These are phyloP conservation scores for Eptesicus fuscus DNA, from an alignment of 2,113 vertebrate species.

Conservation along the genomic window DNA sequence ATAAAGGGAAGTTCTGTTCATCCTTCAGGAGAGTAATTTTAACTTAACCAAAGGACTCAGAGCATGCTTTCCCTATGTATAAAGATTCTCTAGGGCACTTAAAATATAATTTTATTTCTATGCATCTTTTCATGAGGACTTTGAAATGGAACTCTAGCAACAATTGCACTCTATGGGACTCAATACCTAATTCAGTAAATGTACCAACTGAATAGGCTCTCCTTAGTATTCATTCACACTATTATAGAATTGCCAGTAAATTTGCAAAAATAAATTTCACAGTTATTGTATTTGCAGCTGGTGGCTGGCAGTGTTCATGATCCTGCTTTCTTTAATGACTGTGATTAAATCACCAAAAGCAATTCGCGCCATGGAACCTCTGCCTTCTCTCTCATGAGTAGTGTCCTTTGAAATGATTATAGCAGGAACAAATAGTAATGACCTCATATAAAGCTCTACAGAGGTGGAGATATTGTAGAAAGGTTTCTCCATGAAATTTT, in stretches of 20 bases:
- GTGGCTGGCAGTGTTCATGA: conserved; percentile 7
- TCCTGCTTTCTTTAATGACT: conserved; percentile 48
- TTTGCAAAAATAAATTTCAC: conserved; percentile 61
- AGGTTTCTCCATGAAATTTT: background rate
- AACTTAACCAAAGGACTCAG: background rate
- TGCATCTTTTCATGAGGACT: conserved; percentile 36
- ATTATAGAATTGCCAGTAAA: conserved; percentile 49
- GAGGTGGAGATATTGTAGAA: background rate
- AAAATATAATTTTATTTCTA: conserved; percentile 48
- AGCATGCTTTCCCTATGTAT: background rate
- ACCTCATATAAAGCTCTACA: background rate
- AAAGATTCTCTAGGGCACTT: conserved; percentile 30
- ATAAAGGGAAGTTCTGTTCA: background rate
- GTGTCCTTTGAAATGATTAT: background rate
- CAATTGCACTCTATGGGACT: background rate
- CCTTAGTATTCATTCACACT: conserved; percentile 45
- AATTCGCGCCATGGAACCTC: background rate
- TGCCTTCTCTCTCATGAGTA: background rate
- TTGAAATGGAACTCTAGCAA: conserved; percentile 26
- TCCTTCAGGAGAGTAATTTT: background rate
- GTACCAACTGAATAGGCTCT: conserved; percentile 9
- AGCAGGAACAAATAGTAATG: background rate
- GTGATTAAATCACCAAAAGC: conserved; percentile 40
- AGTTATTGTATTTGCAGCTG: conserved; percentile 63
- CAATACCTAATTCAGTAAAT: conserved; percentile 27